Evolutionary conservation across 2,113 vertebrate genomes (phyloP).

Genomic region (Myotis lucifugus): DNA sequence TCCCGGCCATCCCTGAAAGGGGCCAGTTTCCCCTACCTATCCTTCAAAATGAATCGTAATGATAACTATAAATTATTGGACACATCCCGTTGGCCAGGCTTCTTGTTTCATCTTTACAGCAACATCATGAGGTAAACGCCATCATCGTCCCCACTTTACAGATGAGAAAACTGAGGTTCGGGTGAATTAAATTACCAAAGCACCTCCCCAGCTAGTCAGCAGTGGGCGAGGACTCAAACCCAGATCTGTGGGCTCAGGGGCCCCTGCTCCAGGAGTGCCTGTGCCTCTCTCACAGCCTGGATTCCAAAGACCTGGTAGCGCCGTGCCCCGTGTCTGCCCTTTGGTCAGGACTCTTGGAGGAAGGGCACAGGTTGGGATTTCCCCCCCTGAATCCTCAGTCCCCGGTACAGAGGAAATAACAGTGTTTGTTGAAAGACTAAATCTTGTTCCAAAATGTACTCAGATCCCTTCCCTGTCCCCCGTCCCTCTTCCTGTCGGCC

Average conservation of each 20-base stretch:
- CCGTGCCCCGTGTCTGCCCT: neutral
- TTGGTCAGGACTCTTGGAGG: neutral
- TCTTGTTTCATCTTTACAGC: neutral
- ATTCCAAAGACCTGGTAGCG: accelerated
- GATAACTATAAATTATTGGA: neutral
- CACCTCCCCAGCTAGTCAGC: neutral
- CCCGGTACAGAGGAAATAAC: conserved; percentile 34
- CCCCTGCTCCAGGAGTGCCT: accelerated
- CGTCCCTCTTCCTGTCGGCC: neutral
- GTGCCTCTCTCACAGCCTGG: neutral
- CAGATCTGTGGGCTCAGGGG: neutral
- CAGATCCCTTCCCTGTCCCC: neutral
- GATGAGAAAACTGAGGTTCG: neutral
- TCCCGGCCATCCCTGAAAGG: neutral
- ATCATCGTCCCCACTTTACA: neutral
- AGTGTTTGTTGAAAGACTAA: conserved; percentile 23
- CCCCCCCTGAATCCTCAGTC: neutral
- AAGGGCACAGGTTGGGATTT: neutral
- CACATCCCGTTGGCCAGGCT: neutral
- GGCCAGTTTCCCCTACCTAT: neutral
- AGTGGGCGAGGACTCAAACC: neutral
- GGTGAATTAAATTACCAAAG: neutral
- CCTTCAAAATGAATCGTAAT: neutral
- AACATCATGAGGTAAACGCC: neutral
- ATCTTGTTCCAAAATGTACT: neutral